Percentiles rank a stretch among this genome's conserved stretches.
These are phyloP conservation scores for Semaprochilodus insignis DNA, from an alignment of 2,797 vertebrate genomes.

Conservation along the genomic window DNA sequence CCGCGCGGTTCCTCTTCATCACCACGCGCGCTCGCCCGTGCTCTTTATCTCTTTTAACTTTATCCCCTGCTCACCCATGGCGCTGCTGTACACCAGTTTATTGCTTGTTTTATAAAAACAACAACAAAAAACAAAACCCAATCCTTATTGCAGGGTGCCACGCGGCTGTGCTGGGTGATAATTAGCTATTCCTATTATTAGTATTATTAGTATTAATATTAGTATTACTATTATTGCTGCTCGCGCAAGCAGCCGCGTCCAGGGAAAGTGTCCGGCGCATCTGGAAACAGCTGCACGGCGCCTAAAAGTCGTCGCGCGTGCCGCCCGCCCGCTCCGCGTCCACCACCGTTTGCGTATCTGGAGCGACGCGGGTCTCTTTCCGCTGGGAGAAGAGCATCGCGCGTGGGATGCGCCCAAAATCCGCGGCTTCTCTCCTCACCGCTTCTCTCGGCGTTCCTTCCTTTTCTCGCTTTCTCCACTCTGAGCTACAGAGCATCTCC, in stretches of 20 bases:
- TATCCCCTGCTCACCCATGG: conserved; percentile 76
- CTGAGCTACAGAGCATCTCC: conserved; percentile 61
- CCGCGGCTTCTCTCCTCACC: conserved; percentile 47
- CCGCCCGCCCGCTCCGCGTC: conserved; percentile 60
- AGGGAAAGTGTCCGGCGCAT: conserved; percentile 56
- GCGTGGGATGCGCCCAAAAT: conserved; percentile 61
- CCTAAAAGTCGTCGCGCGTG: conserved; percentile 57
- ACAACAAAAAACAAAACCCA: conserved; percentile 3
- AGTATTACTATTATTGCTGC: conserved; percentile 70
- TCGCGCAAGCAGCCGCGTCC: conserved; percentile 14
- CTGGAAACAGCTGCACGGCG: conserved; percentile 48
- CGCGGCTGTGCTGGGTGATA: conserved; percentile 30
- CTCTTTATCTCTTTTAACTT: conserved; percentile 75
- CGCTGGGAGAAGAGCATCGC: conserved; percentile 49
- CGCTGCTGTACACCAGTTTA: conserved; percentile 71
- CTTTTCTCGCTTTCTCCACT: conserved; percentile 48
- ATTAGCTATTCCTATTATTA: not conserved
- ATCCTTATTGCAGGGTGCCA: conserved; percentile 75
- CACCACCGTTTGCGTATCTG: conserved; percentile 66
- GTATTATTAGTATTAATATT: not conserved
- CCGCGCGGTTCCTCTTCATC: not conserved
- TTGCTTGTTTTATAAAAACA: conserved; percentile 68
- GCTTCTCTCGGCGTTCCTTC: conserved; percentile 21
- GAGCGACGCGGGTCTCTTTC: conserved; percentile 55
- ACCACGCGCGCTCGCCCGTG: conserved; percentile 49